Base-by-base conservation (phyloP, 2,888 invertebrate species). In the Spicauda simplicius region DNA sequence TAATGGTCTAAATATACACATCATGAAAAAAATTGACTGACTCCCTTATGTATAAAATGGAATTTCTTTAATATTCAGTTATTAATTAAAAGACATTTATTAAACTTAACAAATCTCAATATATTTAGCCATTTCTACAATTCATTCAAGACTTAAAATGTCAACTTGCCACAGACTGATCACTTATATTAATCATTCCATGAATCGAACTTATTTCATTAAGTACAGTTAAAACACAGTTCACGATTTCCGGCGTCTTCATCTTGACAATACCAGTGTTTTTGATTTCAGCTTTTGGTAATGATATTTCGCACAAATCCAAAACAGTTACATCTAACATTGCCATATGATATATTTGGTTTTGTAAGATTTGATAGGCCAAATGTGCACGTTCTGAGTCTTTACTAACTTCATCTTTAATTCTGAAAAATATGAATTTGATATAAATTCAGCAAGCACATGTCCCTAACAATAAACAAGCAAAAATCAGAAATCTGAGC, bases 221-320 rank as follows among this genome's bases (percentile, higher is more conserved):
- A 19, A 93, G 77, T 14, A 88, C 78, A 68, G 78, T 84, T 61
- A 93, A 87, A n/a, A 90, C 81, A 73, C 82, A 77, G 69, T 91
- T 91, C 0, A 93, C 84, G 25, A 84, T 76, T 74, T 91, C 90
- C 0, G 89, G 86, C 1, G 88, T 89, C 64, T 88, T 91, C 88
- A 93, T 86, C 72, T 88, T 91, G 0, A 93, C 80, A 25, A 77
- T 72, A 7, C 93, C 93, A 69, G 75, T 84, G 64, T 73, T 81
- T 74, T 88, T 92, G 0, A 92, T 82, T 71, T 85, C 87, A 6
- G 90, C 88, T 76, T 84, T 90, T 0, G 90, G 85, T 60, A 89
- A 74, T n/a, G 75, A 77, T 4, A 93, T 75, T 73, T 87, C 87
- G 63, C 77, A 81, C 25, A 93, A 73, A 60, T 90, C 84, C 69